Base-by-base conservation (phyloP, 2,113 vertebrate species). In the Odontophorus gujanensis region DNA sequence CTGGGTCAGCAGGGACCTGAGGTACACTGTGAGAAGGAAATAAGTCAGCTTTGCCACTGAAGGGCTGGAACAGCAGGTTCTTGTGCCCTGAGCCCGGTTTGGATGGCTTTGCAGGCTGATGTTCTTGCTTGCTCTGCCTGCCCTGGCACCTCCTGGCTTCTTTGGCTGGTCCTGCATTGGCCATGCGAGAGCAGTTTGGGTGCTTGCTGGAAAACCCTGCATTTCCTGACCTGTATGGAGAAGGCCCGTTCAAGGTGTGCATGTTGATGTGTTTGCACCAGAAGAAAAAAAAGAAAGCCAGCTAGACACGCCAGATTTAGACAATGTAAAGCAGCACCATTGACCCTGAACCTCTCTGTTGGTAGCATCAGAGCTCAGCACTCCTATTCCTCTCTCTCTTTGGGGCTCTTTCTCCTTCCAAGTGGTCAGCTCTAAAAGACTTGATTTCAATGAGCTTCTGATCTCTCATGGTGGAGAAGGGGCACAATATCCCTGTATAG, bases 171-270 rank as follows among this genome's bases (percentile, higher is more conserved):
- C 26, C 7, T 10, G 22, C 3, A 0, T 36, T 30, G 50, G 26
- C 7, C 18, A 4, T 5, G 48, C 22, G 15, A 48, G 47, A 65
- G 25, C 26, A 67, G 38, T 26, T 8, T 75, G 43, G n/a, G 26
- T 55, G 30, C 38, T 85, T 47, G 25, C 1, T 47, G 21, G 3
- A 34, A 34, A 65, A 0, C 3, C 32, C 34, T 40, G 22, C 0
- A 82, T 62, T 48, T 73, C 63, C 79, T 36, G 40, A 32, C 7
- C 38, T 59, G 3, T 7, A 14, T 43, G 76, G 34, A 76, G 62
- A 77, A 13, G 13, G 5, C 12, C 14, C 50, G n/a, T 88, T 67
- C 1, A 8, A 34, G 36, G 45, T 14, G 50, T 87, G 74, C 42
- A 67, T 53, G 73, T 65, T 48, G 13, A 24, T 25, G 15, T 40